Conservation (phyloP, 2,113 vertebrate genomes). For the Equus przewalskii region DNA sequence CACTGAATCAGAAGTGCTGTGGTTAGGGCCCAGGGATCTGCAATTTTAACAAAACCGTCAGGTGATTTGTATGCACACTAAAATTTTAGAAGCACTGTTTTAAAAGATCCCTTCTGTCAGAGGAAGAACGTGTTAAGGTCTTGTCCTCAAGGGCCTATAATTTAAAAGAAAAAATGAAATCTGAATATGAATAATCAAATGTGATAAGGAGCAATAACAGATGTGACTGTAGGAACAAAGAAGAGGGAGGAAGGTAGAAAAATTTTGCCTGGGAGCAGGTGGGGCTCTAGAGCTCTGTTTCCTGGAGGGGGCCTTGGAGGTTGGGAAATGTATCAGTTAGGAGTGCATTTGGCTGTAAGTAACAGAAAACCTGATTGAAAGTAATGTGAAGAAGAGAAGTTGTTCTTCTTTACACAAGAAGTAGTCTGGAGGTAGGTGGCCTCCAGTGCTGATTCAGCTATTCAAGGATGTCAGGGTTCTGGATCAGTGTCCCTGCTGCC, state of each 20-base stretch:
- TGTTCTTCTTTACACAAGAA: not conserved
- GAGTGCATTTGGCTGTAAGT: not conserved
- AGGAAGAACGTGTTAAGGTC: conserved; percentile 22
- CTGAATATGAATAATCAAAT: conserved; percentile 10
- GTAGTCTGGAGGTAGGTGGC: not conserved
- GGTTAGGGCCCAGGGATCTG: not conserved
- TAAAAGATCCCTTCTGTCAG: conserved; percentile 10
- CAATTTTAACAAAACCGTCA: conserved; percentile 24
- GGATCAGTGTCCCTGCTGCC: not conserved
- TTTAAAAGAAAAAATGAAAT: conserved; percentile 22
- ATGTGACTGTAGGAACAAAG: not conserved
- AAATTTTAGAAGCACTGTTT: conserved; percentile 26
- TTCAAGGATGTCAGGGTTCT: not conserved
- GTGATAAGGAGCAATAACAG: not conserved
- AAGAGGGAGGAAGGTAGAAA: not conserved
- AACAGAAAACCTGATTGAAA: not conserved
- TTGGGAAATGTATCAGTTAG: not conserved
- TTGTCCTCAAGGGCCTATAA: not conserved
- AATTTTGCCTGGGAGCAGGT: not conserved
- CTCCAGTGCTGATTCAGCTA: not conserved
- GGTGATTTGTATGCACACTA: conserved; percentile 8
- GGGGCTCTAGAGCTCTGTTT: not conserved
- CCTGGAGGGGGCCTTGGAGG: not conserved
- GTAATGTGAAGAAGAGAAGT: not conserved
- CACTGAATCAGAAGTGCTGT: conserved; percentile 1